Evolutionary conservation across 1,140 invertebrate species (phyloP), one percentile per base, ranked within the genome.

Genomic region (Archivesica marissinica): DNA sequence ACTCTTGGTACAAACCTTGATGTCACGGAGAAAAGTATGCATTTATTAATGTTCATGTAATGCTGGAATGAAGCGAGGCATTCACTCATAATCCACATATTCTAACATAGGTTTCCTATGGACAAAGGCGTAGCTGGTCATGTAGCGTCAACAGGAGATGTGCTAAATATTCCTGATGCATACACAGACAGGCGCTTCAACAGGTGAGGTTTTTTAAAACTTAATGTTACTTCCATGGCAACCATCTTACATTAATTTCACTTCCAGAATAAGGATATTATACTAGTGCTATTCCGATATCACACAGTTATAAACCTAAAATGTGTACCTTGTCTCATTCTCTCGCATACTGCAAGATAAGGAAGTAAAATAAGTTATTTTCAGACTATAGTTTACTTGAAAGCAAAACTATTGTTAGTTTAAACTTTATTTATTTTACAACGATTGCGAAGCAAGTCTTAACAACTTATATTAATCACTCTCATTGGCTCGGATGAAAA

Each of bases 111-210:
- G 89, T 99, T 99, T 95, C 98, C 98, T 11, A 99, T 99, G 90
- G 98, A 99, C 93, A 96, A 99, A 88, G 99, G 98, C 25, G 98
- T 99, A 86, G 99, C 98, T 13, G 98, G 98, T 59, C 97, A 98
- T 94, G 98, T 99, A 28, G 98, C 98, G 39, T 97, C 97, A n/a
- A 99, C 98, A 33, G 98, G 98, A 82, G 97, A 99, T 95, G 97
- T 98, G 2, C 94, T 97, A 86, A 95, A 97, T 92, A 97, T 97
- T 56, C 94, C 96, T 30, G 97, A 98, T 94, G 98, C 98, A 17
- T 99, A 99, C 91, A 96, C 96, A 78, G 98, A 99, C 93, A 94
- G 96, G 35, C 96, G 98, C 82, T 99, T 99, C 94, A 99, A 99
- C 94, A 95, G 96, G 13, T 93, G 85, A 47, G 11, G 1, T 3